Evolutionary conservation across 2,113 vertebrate genomes (phyloP), one percentile per base, ranked within the genome.

Genomic region (Phoxinus phoxinus): DNA sequence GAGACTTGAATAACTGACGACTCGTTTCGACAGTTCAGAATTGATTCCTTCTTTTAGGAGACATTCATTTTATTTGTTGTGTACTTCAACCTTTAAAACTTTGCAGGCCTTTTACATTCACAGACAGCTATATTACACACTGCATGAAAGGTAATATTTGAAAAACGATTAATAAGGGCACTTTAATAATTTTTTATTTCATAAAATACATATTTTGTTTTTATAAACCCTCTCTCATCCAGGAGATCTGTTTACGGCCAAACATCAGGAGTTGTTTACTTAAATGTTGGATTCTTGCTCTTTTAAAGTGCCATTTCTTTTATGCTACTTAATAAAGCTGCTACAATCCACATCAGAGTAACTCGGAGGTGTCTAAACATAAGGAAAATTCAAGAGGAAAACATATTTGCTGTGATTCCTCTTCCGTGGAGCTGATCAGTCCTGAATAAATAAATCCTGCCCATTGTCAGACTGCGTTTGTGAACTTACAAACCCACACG

Each of bases 361-460:
- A 48, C 76, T 58, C 35, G 4, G 75, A 61, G 9, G 23, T 32
- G 23, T 67, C 53, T n/a, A 41, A 48, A 32, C 58, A 25, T 56
- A 46, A 71, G 23, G 41, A 77, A 53, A 48, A 46, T 32, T 30
- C 13, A 73, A 75, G 46, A 72, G 69, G 56, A 59, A 35, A 41
- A 81, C 37, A 56, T 17, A 63, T 72, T 51, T 58, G 63, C 27
- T 25, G 46, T 86, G 23, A 30, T 75, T 81, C 17, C 19, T 65
- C 63, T 53, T 25, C 84, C 6, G 25, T 84, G 3, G 35, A 78
- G 75, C 77, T 78, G 85, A 81, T 88, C 85, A 81, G 69, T 77
- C 75, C 58, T 84, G 58, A 71, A 86, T 81, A 81, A 84, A 78
- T 79, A 86, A 84, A 86, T 88, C 51, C 81, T 61, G 21, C 11